Percentiles rank a stretch among this genome's conserved stretches.
These are phyloP conservation scores for Ceraclea dissimilis DNA, from an alignment of 2,888 invertebrate genomes.

Conservation along the genomic window DNA sequence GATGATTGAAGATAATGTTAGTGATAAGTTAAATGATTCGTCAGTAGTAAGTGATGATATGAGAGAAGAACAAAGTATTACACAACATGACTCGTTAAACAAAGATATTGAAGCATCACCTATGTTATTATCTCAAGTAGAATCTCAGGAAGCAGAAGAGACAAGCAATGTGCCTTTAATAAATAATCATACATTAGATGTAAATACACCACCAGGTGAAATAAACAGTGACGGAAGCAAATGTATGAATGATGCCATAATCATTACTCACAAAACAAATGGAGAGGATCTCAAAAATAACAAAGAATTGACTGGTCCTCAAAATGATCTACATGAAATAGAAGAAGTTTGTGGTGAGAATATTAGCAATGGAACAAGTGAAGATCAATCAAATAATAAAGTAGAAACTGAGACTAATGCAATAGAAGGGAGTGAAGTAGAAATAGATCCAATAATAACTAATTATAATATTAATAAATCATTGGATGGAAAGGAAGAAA, in stretches of 20 bases:
- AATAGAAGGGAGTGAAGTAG: too few species aligned
- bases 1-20: not conserved
- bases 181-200: conserved; percentile 12
- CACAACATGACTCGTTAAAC: too few species aligned
- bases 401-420: too few species aligned
- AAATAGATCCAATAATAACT: too few species aligned
- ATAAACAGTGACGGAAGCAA: not conserved
- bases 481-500: too few species aligned
- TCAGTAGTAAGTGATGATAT: not conserved
- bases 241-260: not conserved
- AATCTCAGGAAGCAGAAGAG: conserved; percentile 16
- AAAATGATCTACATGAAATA: too few species aligned
- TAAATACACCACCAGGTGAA: not conserved
- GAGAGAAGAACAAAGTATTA: not conserved
- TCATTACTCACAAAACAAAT: not conserved
- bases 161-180: conserved; percentile 22
- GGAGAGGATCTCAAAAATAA: not conserved
- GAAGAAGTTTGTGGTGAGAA: too few species aligned
- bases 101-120: not conserved
- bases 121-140: conserved; percentile 2
- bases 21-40: not conserved
- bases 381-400: too few species aligned
- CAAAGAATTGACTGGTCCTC: not conserved
- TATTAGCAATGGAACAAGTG: too few species aligned
- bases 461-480: too few species aligned